Percentiles rank a stretch among this genome's conserved stretches.
These are phyloP conservation scores for Dorcus hopei DNA, from an alignment of 2,888 invertebrate genomes.

Conservation along the genomic window DNA sequence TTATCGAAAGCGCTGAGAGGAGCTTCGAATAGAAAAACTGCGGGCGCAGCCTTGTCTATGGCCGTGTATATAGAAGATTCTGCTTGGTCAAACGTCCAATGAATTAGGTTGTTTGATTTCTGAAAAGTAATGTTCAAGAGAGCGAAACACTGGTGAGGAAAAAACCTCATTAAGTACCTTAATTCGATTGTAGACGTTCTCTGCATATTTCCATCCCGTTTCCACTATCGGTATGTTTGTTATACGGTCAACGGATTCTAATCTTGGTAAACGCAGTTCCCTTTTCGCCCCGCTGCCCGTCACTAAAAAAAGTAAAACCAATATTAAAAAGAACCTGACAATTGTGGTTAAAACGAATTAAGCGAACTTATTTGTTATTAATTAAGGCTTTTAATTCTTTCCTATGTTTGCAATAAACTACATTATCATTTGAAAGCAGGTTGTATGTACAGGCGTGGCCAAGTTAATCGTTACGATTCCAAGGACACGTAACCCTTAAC, in stretches of 20 bases:
- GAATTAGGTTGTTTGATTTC: constrained; percentile 69
- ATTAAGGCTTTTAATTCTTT: too few relatives aligned
- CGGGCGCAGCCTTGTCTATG: constrained; percentile 70
- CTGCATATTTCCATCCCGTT: constrained; percentile 70
- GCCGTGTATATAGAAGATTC: constrained; percentile 72
- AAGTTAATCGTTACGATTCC: too few relatives aligned
- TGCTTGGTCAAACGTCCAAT: constrained; percentile 73
- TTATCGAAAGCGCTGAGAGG: constrained; percentile 72
- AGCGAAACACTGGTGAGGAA: not conserved
- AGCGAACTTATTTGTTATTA: too few relatives aligned
- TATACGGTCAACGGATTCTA: constrained; percentile 74
- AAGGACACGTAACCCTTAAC: too few relatives aligned
- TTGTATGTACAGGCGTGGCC: too few relatives aligned
- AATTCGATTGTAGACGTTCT: constrained; percentile 69
- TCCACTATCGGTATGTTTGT: constrained; percentile 81
- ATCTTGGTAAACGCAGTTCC: constrained; percentile 50
- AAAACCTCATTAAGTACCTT: constrained; percentile 59
- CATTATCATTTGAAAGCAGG: too few relatives aligned
- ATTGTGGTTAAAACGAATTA: too few relatives aligned
- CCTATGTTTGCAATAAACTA: too few relatives aligned
- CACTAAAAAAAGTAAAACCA: constrained; percentile 11
- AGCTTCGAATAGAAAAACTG: constrained; percentile 67
- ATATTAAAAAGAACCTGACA: too few relatives aligned
- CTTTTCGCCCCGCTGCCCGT: constrained; percentile 21
- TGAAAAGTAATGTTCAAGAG: constrained; percentile 36